Percentiles rank a stretch among this genome's conserved stretches.
Evolutionary conservation across 1,140 invertebrate species (phyloP).

Genomic region (Drosophila prosaltans): DNA sequence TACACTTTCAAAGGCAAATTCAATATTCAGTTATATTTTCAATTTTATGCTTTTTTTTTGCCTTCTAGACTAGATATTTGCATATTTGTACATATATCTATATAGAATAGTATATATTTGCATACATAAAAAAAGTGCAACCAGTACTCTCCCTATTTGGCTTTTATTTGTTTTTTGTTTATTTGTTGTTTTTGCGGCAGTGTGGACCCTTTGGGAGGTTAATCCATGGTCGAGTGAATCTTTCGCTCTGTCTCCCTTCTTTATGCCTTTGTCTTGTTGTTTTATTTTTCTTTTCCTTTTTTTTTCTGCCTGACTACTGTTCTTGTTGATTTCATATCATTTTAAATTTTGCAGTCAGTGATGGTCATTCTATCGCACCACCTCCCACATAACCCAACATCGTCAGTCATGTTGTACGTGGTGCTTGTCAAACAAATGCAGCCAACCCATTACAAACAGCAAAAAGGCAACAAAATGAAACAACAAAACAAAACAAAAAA

Average conservation of each 20-base stretch:
- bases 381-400: not conserved
- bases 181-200: not conserved
- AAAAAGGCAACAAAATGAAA: slow-evolving; percentile 18
- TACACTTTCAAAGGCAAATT: no score
- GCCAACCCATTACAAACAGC: slow-evolving; percentile 26
- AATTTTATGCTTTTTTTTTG: no score
- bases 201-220: slow-evolving; percentile 15
- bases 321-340: slow-evolving; percentile 60
- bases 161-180: not conserved
- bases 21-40: no score
- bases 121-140: not conserved
- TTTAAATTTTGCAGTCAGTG: slow-evolving; percentile 58
- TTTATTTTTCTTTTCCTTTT: not conserved
- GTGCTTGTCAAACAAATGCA: slow-evolving; percentile 48
- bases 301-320: no score
- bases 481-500: slow-evolving; percentile 27
- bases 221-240: slow-evolving; percentile 43
- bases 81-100: not conserved
- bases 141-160: not conserved
- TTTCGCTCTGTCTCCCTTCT: slow-evolving; percentile 23
- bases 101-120: not conserved
- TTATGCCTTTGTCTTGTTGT: not conserved
- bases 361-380: slow-evolving; percentile 14
- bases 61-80: no score
- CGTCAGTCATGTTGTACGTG: slow-evolving; percentile 32